Base-by-base conservation (phyloP, 37 sponge, comb jelly and placozoan genomes). In the Spongilla lacustris region DNA sequence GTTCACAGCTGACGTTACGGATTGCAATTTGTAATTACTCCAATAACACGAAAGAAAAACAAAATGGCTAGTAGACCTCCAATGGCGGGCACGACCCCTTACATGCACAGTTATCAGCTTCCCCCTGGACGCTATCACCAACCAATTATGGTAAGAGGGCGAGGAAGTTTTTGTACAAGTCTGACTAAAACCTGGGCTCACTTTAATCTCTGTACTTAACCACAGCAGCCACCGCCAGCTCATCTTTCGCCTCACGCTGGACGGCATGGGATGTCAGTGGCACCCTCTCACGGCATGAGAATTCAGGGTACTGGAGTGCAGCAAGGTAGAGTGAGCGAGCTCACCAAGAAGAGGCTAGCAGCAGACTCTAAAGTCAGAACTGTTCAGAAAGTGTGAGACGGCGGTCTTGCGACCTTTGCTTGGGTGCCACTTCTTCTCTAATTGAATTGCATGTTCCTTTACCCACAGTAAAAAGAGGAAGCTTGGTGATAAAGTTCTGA, bases 401-500 rank as follows among this genome's bases (percentile, higher is more conserved):
- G 6, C 30, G 26, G 36, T 41, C 26, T 41, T 37, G 2, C 19
- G 76, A 82, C n/a, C 30, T 22, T 79, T 46, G 1, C 22, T 49
- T 84, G 26, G 10, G 4, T 69, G 1, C 6, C 24, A 13, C 27
- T 66, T 66, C 67, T 49, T 29, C 27, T 5, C 17, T 80, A 67
- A 66, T 25, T 26, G 2, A 23, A 17, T 46, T 73, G 50, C 29
- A 2, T 74, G 5, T 73, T 29, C 17, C 23, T 13, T 49, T 41
- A 41, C 37, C 68, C 28, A 41, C 21, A 88, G 88, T 76, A 92
- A 92, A 50, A 87, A 88, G 32, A 71, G 89, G 21, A 67, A 80
- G 27, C 78, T 91, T 76, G 95, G 95, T 5, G 95, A 94, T 36
- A 85, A 75, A 68, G 78, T 94, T 46, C 74, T 94, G 29, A 91